phyloP scores from a whole-genome alignment of 2,113 vertebrate genomes.

The Megaleporinus macrocephalus region DNA sequence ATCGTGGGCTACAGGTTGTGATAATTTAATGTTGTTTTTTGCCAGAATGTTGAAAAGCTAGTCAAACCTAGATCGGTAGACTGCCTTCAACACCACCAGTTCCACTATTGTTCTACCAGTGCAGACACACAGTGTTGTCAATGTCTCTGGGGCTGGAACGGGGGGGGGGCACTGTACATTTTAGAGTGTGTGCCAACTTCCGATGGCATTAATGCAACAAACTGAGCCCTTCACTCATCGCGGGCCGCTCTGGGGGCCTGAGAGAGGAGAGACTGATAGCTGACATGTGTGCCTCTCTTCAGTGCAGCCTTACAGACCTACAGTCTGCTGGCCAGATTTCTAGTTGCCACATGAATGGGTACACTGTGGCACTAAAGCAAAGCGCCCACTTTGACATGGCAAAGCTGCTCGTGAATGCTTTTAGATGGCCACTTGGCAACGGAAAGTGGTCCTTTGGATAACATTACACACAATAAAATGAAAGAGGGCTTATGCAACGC shows the following conservation, averaged over 20 bases:
- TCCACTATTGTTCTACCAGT: not conserved
- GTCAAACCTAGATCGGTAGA: not conserved
- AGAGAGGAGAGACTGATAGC: constrained; percentile 35
- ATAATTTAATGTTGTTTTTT: no score
- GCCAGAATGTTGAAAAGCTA: no score
- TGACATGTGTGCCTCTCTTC: constrained; percentile 37
- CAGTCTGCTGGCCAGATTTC: constrained; percentile 35
- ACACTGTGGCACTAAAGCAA: constrained; percentile 32
- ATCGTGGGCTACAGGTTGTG: no score
- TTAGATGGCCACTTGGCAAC: constrained; percentile 58
- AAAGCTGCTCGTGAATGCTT: constrained; percentile 52
- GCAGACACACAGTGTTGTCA: not conserved
- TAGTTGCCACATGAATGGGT: constrained; percentile 43
- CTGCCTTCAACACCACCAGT: not conserved
- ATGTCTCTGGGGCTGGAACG: not conserved
- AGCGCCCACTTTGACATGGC: constrained; percentile 11
- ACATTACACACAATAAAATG: constrained; percentile 34
- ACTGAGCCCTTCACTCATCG: constrained; percentile 45
- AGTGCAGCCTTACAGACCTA: constrained; percentile 30
- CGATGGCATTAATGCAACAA: constrained; percentile 67
- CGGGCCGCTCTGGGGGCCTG: constrained; percentile 49
- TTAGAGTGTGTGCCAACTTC: constrained; percentile 64
- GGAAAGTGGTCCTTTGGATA: constrained; percentile 22
- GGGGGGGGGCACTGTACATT: not conserved
- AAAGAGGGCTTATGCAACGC: constrained; percentile 38